Percentiles rank a stretch among this genome's conserved stretches.
These are phyloP conservation scores for Oxyteleia sp. DNA, from an alignment of 2,888 invertebrate genomes.

Conservation along the genomic window DNA sequence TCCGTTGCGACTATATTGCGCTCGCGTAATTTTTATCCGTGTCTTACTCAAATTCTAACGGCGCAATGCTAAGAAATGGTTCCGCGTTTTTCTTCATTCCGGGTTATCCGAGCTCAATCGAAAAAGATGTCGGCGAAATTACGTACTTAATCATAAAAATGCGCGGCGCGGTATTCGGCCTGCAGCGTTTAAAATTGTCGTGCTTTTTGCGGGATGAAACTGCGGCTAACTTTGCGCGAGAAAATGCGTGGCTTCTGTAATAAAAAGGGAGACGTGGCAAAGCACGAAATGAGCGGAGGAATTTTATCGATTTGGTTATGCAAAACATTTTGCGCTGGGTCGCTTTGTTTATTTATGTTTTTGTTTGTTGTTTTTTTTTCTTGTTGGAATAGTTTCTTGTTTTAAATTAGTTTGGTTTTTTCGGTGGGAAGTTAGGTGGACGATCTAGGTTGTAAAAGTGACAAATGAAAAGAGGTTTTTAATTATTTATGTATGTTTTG, in stretches of 20 bases:
- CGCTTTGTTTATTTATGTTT: no score
- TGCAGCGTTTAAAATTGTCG: conserved; percentile 53
- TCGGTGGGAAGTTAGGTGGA: no score
- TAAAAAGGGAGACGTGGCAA: not conserved
- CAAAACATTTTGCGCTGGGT: no score
- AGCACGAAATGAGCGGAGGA: not conserved
- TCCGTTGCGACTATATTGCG: conserved; percentile 62
- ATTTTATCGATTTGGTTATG: conserved; percentile 4
- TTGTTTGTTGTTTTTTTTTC: no score
- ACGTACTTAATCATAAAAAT: conserved; percentile 69
- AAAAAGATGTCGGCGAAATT: conserved; percentile 64
- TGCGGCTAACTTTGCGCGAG: not conserved
- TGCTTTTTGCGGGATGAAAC: conserved; percentile 56
- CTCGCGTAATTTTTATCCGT: conserved; percentile 64
- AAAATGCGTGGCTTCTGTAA: conserved; percentile 7
- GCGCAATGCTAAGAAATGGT: conserved; percentile 50
- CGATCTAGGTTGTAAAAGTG: no score
- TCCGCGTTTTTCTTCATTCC: conserved; percentile 39
- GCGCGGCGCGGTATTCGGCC: conserved; percentile 1
- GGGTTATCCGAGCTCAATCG: conserved; percentile 62
- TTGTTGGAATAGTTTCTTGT: no score
- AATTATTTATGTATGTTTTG: no score
- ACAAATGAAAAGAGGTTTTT: no score
- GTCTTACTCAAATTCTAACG: conserved; percentile 67
- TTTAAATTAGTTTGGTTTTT: no score